Base-by-base conservation (phyloP, 2,113 vertebrate genomes). In the Lethenteron reissneri region DNA sequence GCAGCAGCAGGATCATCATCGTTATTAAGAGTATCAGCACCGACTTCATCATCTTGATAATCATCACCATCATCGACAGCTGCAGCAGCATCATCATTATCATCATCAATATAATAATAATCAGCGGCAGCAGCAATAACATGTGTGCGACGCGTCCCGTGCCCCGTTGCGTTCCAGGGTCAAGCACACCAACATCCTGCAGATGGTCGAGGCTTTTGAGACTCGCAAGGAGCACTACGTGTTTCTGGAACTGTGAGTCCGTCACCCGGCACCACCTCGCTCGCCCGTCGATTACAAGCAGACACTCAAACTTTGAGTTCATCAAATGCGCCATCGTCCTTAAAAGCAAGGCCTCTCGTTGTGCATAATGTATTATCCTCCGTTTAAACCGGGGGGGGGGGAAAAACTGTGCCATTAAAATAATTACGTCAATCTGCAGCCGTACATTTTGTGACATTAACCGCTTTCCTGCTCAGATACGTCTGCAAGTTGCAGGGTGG, bases 141-240 rank as follows among this genome's bases (percentile, higher is more conserved):
- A 68, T 25, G n/a, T 25, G 25, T 68, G 64, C n/a, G 14, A 64
- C 4, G 5, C 14, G 8, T 68, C 25, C 64, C 64, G n/a, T 68
- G n/a, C 25, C 11, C 71, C 58, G 56, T 71, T 76, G 76, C 75
- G 68, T 12, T 1, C 2, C 76, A 97, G 94, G 94, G 91, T 97
- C 78, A 97, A 92, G 77, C 94, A 97, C 74, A 85, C 88, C 74
- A 97, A 97, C 72, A 95, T 97, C 76, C 82, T 97, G 74, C 91
- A 96, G 71, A 81, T 96, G 81, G 88, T 97, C 76, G 94, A 97
- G 0, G 92, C 96, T 73, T 97, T 86, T 72, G 89, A 97, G 81
- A 97, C 94, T 71, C 87, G 89, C 78, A 97, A 95, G 74, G 92
- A 96, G 73, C 96, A 95, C 80, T 97, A 88, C 81, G 88, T 97